Conservation (phyloP, 2,113 vertebrate genomes). For the Nesoenas mayeri region DNA sequence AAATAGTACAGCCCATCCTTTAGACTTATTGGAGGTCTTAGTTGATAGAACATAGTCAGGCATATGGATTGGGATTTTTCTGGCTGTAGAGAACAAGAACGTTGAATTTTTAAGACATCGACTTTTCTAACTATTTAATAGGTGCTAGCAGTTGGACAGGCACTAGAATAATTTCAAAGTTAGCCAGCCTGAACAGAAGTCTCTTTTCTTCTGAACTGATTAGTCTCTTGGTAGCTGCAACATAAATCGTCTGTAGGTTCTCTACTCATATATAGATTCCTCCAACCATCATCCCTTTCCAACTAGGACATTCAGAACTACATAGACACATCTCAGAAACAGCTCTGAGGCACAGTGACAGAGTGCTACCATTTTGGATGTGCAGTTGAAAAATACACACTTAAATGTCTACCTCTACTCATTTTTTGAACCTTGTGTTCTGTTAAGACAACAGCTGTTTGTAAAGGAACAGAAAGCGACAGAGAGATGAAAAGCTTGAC, state of each 20-base stretch:
- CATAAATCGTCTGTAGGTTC: background rate
- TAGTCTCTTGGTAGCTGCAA: background rate
- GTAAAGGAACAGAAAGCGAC: background rate
- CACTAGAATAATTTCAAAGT: background rate
- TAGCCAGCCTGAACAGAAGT: background rate
- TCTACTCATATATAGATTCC: background rate
- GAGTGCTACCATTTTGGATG: background rate
- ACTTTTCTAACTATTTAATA: background rate
- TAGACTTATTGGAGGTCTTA: background rate
- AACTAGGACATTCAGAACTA: background rate
- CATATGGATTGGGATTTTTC: background rate
- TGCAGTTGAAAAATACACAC: background rate
- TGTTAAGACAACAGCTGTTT: background rate
- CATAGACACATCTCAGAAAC: background rate
- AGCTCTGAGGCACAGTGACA: background rate
- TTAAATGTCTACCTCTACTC: background rate
- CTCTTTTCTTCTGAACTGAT: background rate
- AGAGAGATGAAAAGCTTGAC: background rate
- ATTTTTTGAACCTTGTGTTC: background rate
- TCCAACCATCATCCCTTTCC: background rate
- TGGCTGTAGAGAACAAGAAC: background rate
- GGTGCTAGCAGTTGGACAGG: background rate
- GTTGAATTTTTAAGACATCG: background rate
- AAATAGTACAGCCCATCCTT: background rate
- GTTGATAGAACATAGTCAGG: background rate